Base-by-base conservation (phyloP, 2,888 invertebrate species). In the Polyommatus icarus region DNA sequence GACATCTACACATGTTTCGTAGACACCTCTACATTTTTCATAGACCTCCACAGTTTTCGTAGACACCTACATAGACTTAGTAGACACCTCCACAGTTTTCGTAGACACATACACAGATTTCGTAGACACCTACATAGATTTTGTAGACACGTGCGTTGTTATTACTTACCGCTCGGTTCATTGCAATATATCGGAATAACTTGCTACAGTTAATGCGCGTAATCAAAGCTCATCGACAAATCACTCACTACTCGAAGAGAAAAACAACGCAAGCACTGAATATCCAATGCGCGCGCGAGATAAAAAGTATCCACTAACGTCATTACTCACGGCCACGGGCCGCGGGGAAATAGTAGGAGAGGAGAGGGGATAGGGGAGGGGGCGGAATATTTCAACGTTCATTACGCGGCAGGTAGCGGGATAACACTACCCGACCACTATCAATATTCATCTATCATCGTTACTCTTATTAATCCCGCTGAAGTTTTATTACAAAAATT, bases 361-460 rank as follows among this genome's bases (percentile, higher is more conserved):
- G 67, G 29, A 8, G 61, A 3, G 59, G 1, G 54, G 12, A 15
- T 1, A 50, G 54, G 46, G 7, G 20, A 20, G 59, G 59, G 59
- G 59, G 54, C 12, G 54, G 54, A 3, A 59, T 59, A 59, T 59
- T n/a, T 61, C 61, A 61, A 24, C 24, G 61, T 67, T 32, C 29
- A 29, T 67, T 67, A 67, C 67, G 61, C 20, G 24, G 18, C 67
- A 18, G 67, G 67, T 67, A 67, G 7, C n/a, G 20, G 5, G 67
- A 29, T 67, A 67, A 67, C 67, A 67, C 67, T 67, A 67, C 29
- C 18, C 67, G 24, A 20, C 20, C 67, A 15, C 6, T 32, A 67
- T 67, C 67, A 67, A 67, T 67, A 67, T 67, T 67, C 67, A 67
- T 67, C 67, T 67, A 67, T 67, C 67, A 67, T 67, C 29, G 29